phyloP scores from a whole-genome alignment of 2,888 invertebrate genomes.

The Calameuta idolon region DNA sequence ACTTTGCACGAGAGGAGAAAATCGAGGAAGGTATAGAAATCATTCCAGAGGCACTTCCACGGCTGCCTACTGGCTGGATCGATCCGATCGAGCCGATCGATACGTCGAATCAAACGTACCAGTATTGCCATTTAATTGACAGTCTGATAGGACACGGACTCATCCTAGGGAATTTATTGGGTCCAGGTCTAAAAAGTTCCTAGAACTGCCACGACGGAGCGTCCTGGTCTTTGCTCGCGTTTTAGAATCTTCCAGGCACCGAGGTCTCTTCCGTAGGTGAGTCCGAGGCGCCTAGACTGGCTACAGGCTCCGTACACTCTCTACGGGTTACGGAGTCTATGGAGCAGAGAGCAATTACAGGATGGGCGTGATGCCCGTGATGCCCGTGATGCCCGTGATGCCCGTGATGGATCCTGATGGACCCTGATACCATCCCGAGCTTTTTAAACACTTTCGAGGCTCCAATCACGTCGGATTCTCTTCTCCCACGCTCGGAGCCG shows the following conservation, averaged over 20 bases:
- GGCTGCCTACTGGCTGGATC: conserved; percentile 21
- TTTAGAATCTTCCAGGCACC: background rate
- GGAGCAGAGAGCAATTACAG: conserved; percentile 30
- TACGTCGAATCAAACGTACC: too few relatives aligned
- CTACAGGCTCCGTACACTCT: background rate
- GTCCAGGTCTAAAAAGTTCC: background rate
- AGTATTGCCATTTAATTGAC: too few relatives aligned
- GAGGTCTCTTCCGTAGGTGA: background rate
- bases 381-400: too few relatives aligned
- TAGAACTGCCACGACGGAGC: too few relatives aligned
- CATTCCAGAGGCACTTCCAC: background rate
- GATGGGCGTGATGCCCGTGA: conserved; percentile 23
- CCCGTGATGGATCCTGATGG: too few relatives aligned
- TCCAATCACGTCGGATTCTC: background rate
- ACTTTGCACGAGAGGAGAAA: background rate
- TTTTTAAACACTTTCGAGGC: conserved; percentile 20
- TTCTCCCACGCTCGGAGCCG: background rate
- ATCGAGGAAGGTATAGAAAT: background rate
- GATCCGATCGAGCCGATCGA: conserved; percentile 19
- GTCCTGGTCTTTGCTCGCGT: too few relatives aligned
- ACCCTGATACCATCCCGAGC: conserved; percentile 24
- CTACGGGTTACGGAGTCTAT: background rate
- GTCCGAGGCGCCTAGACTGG: too few relatives aligned
- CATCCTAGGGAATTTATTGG: background rate
- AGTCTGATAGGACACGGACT: background rate